phyloP scores from a whole-genome alignment of 2,113 vertebrate species.

The Cyphomyrus discorhynchus region DNA sequence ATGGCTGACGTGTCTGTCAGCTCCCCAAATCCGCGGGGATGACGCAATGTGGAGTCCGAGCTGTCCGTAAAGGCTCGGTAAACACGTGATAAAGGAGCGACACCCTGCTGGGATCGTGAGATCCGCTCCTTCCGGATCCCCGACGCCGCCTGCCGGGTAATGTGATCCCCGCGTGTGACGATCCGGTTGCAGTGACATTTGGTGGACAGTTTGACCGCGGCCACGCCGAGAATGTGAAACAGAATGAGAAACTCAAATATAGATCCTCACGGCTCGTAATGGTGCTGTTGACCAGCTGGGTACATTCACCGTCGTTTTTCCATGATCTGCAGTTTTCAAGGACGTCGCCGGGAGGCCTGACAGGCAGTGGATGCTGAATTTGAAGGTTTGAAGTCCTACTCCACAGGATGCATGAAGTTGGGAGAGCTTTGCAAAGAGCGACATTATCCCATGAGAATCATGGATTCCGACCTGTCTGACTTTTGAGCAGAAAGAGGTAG shows the following conservation, averaged over 20 bases:
- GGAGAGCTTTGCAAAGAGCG: neutral
- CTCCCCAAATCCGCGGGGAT: neutral
- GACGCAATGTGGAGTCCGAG: neutral
- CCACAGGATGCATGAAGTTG: neutral
- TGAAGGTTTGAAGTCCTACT: neutral
- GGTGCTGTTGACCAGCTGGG: neutral
- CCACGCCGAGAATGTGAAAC: conserved; percentile 36
- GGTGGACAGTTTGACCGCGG: conserved; percentile 37
- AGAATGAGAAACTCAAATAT: conserved; percentile 54
- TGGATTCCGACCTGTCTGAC: conserved; percentile 24
- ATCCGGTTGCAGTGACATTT: conserved; percentile 61
- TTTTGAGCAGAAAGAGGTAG: conserved; percentile 47
- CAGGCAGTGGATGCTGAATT: neutral
- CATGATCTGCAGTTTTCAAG: neutral
- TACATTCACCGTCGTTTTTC: neutral
- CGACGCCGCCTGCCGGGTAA: conserved; percentile 47
- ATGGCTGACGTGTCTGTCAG: neutral
- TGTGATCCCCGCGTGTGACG: conserved; percentile 42
- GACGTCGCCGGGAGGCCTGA: neutral
- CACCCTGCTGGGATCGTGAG: neutral
- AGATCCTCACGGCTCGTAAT: conserved; percentile 36
- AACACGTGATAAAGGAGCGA: neutral
- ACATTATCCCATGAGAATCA: neutral
- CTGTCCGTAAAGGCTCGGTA: neutral
- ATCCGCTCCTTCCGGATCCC: neutral